These are phyloP conservation scores for Myathropa florea DNA, from an alignment of 2,888 invertebrate species.

Conservation along the genomic window DNA sequence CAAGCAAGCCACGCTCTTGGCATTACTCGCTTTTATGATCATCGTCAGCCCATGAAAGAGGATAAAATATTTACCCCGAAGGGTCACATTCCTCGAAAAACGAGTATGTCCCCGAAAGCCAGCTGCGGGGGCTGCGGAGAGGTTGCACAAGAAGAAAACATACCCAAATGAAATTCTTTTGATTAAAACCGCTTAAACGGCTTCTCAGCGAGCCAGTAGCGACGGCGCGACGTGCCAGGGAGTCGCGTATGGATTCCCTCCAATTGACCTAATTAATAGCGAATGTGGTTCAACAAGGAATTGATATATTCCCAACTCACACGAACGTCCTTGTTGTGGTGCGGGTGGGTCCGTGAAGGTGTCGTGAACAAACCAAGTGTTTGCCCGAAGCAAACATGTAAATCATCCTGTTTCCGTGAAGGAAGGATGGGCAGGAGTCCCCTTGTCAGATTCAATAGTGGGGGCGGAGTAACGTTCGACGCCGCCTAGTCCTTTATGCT, in stretches of 20 bases:
- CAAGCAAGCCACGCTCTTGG: constrained; percentile 27
- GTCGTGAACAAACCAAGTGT: constrained; percentile 7
- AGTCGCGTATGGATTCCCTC: not conserved
- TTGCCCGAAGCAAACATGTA: constrained; percentile 28
- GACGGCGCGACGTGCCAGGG: not conserved
- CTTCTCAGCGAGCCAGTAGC: not conserved
- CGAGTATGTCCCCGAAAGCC: not conserved
- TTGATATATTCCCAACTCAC: constrained; percentile 44
- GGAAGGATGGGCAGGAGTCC: not conserved
- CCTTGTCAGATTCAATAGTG: not conserved
- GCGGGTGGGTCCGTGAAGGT: constrained; percentile 37
- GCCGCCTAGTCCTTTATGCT: not conserved
- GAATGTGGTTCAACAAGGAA: constrained; percentile 27
- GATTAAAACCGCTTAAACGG: constrained; percentile 25
- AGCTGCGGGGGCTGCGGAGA: not conserved
- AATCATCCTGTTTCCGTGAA: constrained; percentile 9
- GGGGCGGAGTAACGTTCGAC: not conserved
- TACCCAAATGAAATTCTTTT: not conserved
- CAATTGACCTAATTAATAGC: constrained; percentile 53
- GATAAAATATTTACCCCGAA: constrained; percentile 38
- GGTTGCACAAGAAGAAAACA: not conserved
- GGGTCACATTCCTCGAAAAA: constrained; percentile 42
- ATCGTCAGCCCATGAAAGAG: constrained; percentile 21
- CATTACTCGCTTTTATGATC: constrained; percentile 41
- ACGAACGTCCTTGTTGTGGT: constrained; percentile 31